Conservation (phyloP, 64 coral and sea anemone species). For the Stichodactyla helianthus region DNA sequence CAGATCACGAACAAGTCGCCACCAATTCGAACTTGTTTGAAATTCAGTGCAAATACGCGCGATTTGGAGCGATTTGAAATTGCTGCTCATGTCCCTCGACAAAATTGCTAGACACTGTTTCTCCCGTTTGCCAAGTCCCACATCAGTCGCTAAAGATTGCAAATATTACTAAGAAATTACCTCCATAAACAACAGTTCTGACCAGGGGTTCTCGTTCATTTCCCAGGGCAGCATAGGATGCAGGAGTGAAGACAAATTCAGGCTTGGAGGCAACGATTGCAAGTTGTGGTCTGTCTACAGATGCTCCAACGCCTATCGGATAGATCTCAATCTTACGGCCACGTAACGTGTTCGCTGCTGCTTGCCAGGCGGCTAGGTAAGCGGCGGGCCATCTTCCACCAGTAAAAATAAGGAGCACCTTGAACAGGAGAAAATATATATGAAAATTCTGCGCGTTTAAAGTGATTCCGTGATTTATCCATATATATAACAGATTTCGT, state of each 20-base stretch:
- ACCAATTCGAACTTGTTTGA: too few relatives aligned
- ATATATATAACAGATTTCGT: too few relatives aligned
- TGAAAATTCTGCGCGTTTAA: too few relatives aligned
- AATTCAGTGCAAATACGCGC: too few relatives aligned
- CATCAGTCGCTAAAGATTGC: neutral
- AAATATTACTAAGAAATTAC: neutral
- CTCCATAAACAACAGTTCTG: conserved; percentile 30
- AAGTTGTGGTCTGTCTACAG: neutral
- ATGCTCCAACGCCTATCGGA: conserved; percentile 34
- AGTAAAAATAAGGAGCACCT: conserved; percentile 36
- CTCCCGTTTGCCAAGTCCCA: too few relatives aligned
- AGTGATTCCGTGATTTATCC: too few relatives aligned
- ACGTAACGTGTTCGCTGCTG: neutral
- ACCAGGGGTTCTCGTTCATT: conserved; percentile 1
- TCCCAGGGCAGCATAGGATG: conserved; percentile 1
- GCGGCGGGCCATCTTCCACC: conserved; percentile 27
- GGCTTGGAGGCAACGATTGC: neutral
- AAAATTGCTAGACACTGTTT: too few relatives aligned
- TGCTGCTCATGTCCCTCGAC: too few relatives aligned
- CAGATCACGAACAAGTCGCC: too few relatives aligned
- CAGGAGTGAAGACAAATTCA: conserved; percentile 20
- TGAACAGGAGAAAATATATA: neutral
- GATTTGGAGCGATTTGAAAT: too few relatives aligned
- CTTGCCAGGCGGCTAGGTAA: conserved; percentile 17
- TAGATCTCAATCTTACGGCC: conserved; percentile 29